Conservation (phyloP, 2,797 vertebrate species). For the Phrynocephalus forsythii region DNA sequence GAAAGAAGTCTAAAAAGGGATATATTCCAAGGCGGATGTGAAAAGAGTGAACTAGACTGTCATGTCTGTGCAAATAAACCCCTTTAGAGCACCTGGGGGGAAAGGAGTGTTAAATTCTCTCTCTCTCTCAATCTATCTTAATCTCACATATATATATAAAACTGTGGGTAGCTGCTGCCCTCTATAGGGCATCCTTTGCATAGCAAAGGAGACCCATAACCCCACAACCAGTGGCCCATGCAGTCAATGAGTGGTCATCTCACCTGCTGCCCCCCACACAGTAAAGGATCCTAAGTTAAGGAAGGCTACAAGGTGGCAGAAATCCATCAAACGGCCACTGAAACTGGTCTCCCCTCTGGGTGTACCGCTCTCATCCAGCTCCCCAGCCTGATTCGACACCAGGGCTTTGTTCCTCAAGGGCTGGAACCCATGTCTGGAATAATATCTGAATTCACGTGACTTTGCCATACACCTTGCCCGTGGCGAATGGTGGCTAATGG, state of each 20-base stretch:
- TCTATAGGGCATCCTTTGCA: conserved; percentile 71
- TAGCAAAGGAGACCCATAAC: conserved; percentile 58
- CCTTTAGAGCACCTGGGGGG: conserved; percentile 47
- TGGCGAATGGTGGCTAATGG: too few species aligned
- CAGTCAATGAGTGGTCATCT: conserved; percentile 52
- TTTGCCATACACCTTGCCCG: too few species aligned
- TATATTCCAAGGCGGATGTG: background rate
- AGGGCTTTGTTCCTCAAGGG: too few species aligned
- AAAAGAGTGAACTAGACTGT: conserved; percentile 47
- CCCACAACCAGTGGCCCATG: conserved; percentile 38
- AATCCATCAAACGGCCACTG: background rate
- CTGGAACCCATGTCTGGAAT: background rate
- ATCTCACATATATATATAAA: conserved; percentile 11
- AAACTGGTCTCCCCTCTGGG: background rate
- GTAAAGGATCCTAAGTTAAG: background rate
- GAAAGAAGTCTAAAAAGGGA: background rate
- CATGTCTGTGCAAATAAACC: conserved; percentile 49
- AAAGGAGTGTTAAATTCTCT: conserved; percentile 20
- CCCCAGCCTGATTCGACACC: too few species aligned
- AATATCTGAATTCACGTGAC: background rate
- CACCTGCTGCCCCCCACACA: conserved; percentile 44
- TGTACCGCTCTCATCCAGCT: background rate
- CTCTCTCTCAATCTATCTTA: background rate
- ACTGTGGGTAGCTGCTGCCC: conserved; percentile 74
- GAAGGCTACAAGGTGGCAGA: background rate